phyloP scores from a whole-genome alignment of 2,797 vertebrate species.

The Avahi laniger region DNA sequence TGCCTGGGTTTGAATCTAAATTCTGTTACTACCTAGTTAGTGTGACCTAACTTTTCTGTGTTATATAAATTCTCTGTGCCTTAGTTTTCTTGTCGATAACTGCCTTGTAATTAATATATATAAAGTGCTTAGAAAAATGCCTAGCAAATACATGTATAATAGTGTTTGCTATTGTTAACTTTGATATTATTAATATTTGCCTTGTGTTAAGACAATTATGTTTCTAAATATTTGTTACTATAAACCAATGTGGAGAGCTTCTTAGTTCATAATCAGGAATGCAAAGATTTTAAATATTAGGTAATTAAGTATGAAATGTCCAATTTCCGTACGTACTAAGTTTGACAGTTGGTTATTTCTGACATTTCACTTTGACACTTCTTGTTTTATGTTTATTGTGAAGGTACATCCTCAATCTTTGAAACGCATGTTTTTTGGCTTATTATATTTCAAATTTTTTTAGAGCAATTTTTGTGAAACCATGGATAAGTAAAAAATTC shows the following conservation, averaged over 20 bases:
- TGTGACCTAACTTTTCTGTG: background rate
- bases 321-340: no score
- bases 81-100: background rate
- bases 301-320: no score
- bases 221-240: conserved; percentile 10
- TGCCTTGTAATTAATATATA: background rate
- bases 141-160: background rate
- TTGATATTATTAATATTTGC: background rate
- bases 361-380: no score
- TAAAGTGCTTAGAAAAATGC: background rate
- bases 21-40: background rate
- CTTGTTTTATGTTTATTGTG: no score
- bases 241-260: background rate
- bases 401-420: no score
- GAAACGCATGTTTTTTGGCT: no score
- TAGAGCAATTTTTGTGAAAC: no score
- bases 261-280: background rate
- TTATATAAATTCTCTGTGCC: background rate
- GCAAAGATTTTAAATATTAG: background rate
- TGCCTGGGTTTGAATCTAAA: background rate
- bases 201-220: background rate
- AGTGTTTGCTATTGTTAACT: background rate
- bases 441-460: no score
- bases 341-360: no score
- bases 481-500: no score